Evolutionary conservation across 2,888 invertebrate species (phyloP).

Genomic region (Cryptocephalus moraei): DNA sequence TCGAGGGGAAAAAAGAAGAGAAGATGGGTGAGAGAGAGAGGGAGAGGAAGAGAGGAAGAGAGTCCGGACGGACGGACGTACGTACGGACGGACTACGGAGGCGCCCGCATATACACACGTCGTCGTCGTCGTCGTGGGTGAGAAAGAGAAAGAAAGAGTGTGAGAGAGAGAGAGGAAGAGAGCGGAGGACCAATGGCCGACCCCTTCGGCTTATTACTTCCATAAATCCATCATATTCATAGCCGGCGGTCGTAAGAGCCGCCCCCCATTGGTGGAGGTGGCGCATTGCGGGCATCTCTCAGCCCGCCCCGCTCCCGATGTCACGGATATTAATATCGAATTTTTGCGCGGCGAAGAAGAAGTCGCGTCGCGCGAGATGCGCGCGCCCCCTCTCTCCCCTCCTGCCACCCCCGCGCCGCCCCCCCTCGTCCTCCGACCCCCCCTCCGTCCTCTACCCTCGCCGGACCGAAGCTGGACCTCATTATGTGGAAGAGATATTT

Average conservation of each 20-base stretch:
- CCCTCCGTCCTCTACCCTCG: slow-evolving; percentile 2
- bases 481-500: slow-evolving; percentile 33
- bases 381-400: slow-evolving; percentile 26
- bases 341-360: slow-evolving; percentile 46
- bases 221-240: slow-evolving; percentile 57
- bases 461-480: slow-evolving; percentile 33
- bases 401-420: background rate
- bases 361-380: slow-evolving; percentile 24
- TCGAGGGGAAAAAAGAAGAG: background rate
- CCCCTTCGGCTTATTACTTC: slow-evolving; percentile 63
- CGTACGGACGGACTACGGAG: background rate
- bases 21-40: too few relatives aligned
- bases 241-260: slow-evolving; percentile 28
- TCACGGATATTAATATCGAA: slow-evolving; percentile 74
- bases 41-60: background rate
- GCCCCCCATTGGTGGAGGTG: slow-evolving; percentile 30
- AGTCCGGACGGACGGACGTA: background rate
- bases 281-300: slow-evolving; percentile 32
- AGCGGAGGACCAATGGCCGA: slow-evolving; percentile 49
- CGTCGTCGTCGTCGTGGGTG: background rate
- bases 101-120: background rate
- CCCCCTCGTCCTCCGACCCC: background rate
- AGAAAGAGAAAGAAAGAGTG: background rate
- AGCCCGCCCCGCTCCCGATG: slow-evolving; percentile 35
- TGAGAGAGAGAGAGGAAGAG: too few relatives aligned